These are phyloP conservation scores for Lucinisca nassula DNA, from an alignment of 2,888 invertebrate genomes.

Conservation along the genomic window DNA sequence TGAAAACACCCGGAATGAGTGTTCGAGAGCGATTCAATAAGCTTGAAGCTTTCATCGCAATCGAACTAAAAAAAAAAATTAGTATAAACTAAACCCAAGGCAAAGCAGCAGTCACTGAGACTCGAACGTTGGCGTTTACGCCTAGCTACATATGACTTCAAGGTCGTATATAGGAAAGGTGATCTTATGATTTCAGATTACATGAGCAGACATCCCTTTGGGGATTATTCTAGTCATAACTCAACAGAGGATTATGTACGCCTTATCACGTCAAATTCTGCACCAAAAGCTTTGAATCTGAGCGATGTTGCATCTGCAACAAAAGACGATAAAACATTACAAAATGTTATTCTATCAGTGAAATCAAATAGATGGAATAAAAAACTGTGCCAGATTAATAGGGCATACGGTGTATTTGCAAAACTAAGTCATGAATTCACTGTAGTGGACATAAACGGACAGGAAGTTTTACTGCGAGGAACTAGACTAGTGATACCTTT, in stretches of 20 bases:
- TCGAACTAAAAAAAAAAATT: no score
- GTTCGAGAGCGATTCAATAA: no score
- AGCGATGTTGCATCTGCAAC: constrained; percentile 53
- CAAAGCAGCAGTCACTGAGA: constrained; percentile 31
- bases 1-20: no score
- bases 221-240: constrained; percentile 25
- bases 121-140: constrained; percentile 68
- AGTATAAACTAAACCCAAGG: not conserved
- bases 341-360: constrained; percentile 29
- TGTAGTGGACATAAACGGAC: no score
- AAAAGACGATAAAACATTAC: constrained; percentile 16
- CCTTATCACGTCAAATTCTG: constrained; percentile 44
- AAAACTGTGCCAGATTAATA: no score
- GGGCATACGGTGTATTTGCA: not conserved
- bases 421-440: not conserved
- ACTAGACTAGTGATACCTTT: no score
- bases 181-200: constrained; percentile 72
- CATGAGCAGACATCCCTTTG: constrained; percentile 67
- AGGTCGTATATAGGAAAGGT: constrained; percentile 53
- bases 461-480: no score
- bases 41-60: no score
- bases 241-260: constrained; percentile 60
- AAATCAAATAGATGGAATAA: not conserved
- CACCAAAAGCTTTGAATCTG: constrained; percentile 63
- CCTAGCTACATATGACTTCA: constrained; percentile 61